phyloP scores from a whole-genome alignment of 2,113 vertebrate genomes.

The Ibidorhyncha struthersii region DNA sequence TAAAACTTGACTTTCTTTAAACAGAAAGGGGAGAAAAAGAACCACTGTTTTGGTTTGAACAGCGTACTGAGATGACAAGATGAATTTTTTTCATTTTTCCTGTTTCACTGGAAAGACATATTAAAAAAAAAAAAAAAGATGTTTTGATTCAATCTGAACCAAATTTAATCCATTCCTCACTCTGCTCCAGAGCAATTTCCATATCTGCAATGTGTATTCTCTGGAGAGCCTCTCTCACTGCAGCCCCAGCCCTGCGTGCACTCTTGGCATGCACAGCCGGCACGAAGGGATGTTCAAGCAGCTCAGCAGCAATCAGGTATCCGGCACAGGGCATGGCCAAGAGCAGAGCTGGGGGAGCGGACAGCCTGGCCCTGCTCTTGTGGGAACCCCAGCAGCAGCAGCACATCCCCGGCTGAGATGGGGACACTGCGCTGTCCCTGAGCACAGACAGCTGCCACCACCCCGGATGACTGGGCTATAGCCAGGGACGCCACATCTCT shows the following conservation, averaged over 20 bases:
- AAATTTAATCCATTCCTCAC: slow-evolving; percentile 14
- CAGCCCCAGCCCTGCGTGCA: rapidly evolving
- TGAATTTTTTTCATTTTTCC: slow-evolving; percentile 27
- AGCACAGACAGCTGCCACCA: neutral
- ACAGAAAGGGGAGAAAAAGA: neutral
- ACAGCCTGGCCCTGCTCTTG: neutral
- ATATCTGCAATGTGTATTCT: neutral
- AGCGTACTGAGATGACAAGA: neutral
- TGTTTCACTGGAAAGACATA: neutral
- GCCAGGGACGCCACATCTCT: neutral
- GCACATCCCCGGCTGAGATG: rapidly evolving
- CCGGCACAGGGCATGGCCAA: rapidly evolving
- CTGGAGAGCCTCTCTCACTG: neutral
- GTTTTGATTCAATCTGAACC: neutral
- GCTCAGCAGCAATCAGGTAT: neutral
- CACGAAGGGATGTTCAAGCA: neutral
- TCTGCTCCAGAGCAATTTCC: neutral
- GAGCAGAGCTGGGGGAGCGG: rapidly evolving
- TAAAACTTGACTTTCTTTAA: neutral
- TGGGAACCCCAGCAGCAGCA: neutral
- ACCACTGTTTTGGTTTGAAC: neutral
- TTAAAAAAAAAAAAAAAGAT: neutral
- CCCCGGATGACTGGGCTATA: neutral
- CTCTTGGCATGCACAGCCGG: rapidly evolving
- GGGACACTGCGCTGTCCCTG: neutral